phyloP scores from a whole-genome alignment of 1,140 invertebrate species.

The Leguminivora glycinivorella region DNA sequence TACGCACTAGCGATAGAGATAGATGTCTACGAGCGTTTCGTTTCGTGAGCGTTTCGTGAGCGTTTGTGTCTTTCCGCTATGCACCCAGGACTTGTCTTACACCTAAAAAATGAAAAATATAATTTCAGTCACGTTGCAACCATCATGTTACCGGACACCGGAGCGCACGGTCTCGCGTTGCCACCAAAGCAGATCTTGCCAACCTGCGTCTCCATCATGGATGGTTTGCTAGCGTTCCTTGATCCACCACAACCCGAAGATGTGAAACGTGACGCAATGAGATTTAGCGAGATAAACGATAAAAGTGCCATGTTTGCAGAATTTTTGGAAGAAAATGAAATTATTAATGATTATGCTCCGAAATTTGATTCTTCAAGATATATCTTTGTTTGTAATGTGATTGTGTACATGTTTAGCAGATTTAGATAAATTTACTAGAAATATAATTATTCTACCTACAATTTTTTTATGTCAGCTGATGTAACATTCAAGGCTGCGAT shows the following conservation, averaged over 20 bases:
- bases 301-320: neutral
- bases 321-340: neutral
- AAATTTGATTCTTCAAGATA: neutral
- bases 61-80: too few relatives aligned
- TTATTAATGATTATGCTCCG: neutral
- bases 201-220: constrained; percentile 83
- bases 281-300: too few relatives aligned
- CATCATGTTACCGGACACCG: constrained; percentile 80
- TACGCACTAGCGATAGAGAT: too few relatives aligned
- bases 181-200: constrained; percentile 84
- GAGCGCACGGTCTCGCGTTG: constrained; percentile 83
- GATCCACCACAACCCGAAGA: neutral
- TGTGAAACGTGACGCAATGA: neutral
- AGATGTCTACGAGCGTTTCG: too few relatives aligned
- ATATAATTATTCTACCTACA: too few relatives aligned
- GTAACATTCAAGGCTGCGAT: too few relatives aligned
- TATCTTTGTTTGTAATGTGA: neutral
- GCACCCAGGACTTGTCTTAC: neutral
- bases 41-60: too few relatives aligned
- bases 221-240: constrained; percentile 64
- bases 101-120: neutral
- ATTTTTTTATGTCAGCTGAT: too few relatives aligned
- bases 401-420: neutral
- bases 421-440: neutral
- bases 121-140: constrained; percentile 29